phyloP scores from a whole-genome alignment of 2,797 vertebrate species.

The Pseudocheirus occidentalis region DNA sequence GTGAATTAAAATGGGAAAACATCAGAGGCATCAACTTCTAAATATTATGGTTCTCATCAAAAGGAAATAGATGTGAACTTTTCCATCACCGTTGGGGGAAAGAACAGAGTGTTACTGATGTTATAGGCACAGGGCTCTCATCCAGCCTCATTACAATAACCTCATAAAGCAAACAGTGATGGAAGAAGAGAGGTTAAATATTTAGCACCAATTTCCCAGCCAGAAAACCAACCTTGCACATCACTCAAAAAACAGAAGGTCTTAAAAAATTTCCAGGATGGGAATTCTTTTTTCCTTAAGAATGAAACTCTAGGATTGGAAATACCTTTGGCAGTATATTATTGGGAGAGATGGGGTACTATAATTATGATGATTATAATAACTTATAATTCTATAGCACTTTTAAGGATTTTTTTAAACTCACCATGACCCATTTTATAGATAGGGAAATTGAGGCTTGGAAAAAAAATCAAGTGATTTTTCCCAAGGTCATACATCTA shows the following conservation, averaged over 20 bases:
- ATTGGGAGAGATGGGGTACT: neutral
- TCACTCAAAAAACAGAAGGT: neutral
- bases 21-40: neutral
- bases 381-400: neutral
- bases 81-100: neutral
- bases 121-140: neutral
- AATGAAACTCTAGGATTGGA: neutral
- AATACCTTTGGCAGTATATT: neutral
- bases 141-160: neutral
- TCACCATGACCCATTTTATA: neutral
- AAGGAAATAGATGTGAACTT: neutral
- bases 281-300: neutral
- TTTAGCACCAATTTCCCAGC: neutral
- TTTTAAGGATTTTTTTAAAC: neutral
- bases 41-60: neutral
- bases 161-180: neutral
- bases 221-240: neutral
- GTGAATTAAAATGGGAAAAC: neutral
- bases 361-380: neutral
- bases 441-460: neutral
- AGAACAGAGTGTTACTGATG: neutral
- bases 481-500: neutral
- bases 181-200: neutral
- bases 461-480: neutral
- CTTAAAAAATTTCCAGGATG: neutral